Conservation (phyloP, 2,113 vertebrate genomes). For the Xiphophorus hellerii region DNA sequence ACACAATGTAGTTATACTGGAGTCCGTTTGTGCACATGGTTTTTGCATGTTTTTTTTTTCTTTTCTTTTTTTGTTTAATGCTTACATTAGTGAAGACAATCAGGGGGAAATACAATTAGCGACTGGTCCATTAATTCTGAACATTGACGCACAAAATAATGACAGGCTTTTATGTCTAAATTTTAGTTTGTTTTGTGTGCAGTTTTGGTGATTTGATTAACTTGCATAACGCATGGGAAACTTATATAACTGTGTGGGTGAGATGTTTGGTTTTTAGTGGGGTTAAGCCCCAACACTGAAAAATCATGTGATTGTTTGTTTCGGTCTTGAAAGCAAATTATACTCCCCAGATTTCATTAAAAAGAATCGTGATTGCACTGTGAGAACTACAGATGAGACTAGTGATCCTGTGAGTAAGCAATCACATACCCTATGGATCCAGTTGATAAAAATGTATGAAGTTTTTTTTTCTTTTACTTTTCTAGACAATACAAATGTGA, state of each 20-base stretch:
- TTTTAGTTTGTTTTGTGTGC: background rate
- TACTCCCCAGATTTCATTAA: too few species aligned
- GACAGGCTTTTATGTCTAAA: constrained; percentile 20
- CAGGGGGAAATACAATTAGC: constrained; percentile 18
- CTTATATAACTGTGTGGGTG: constrained; percentile 1
- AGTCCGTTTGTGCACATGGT: constrained; percentile 15
- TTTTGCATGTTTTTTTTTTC: background rate
- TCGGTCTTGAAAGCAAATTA: background rate
- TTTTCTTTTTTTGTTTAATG: background rate
- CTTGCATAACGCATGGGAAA: background rate
- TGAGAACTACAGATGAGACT: too few species aligned
- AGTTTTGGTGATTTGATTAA: background rate
- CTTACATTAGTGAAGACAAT: constrained; percentile 36
- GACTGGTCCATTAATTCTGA: constrained; percentile 43
- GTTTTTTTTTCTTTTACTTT: too few species aligned
- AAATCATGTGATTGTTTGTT: background rate
- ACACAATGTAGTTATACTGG: background rate
- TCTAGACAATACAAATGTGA: too few species aligned
- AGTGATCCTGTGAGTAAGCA: too few species aligned
- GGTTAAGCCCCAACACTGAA: background rate
- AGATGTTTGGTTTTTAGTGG: background rate
- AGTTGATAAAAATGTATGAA: too few species aligned
- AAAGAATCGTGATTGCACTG: too few species aligned
- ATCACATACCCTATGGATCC: too few species aligned
- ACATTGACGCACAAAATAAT: constrained; percentile 34